A percentile compares a stretch with the other conserved stretches of the same genome.
Evolutionary conservation across 2,113 vertebrate genomes (phyloP).

Genomic region (Rhinolophus sinicus): DNA sequence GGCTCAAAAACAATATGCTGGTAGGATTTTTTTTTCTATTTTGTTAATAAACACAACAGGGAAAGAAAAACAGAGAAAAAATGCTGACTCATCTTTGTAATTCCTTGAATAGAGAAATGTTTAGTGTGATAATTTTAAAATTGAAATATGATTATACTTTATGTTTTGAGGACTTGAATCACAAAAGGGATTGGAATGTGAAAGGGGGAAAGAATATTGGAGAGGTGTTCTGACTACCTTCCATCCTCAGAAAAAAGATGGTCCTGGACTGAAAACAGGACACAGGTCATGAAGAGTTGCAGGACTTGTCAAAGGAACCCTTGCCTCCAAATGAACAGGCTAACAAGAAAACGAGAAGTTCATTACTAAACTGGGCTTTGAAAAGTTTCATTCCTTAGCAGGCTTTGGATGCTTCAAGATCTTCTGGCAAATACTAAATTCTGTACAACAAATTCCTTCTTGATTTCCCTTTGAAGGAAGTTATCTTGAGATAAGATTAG

Average conservation of each 20-base stretch:
- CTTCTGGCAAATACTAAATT: not conserved
- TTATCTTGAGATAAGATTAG: not conserved
- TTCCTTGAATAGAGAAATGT: not conserved
- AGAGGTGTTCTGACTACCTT: not conserved
- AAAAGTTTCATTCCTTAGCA: not conserved
- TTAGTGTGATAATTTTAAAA: not conserved
- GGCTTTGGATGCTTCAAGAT: not conserved
- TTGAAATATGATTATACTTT: not conserved
- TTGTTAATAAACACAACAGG: conserved; percentile 35
- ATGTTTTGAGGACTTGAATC: not conserved
- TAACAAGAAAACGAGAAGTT: not conserved
- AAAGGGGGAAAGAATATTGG: not conserved
- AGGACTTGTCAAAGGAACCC: not conserved
- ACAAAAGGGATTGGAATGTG: not conserved
- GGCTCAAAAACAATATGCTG: not conserved
- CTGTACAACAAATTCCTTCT: not conserved
- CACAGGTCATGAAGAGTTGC: not conserved
- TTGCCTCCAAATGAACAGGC: not conserved
- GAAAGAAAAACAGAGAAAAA: conserved; percentile 11
- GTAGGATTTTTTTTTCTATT: not conserved
- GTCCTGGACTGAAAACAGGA: not conserved
- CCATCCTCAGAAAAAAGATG: not conserved
- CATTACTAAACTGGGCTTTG: not conserved
- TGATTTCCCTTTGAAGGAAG: not conserved
- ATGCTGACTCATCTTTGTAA: not conserved